A percentile compares a stretch with the other conserved stretches of the same genome.
Conservation (phyloP, 2,113 vertebrate species). For the Grammomys surdaster region DNA sequence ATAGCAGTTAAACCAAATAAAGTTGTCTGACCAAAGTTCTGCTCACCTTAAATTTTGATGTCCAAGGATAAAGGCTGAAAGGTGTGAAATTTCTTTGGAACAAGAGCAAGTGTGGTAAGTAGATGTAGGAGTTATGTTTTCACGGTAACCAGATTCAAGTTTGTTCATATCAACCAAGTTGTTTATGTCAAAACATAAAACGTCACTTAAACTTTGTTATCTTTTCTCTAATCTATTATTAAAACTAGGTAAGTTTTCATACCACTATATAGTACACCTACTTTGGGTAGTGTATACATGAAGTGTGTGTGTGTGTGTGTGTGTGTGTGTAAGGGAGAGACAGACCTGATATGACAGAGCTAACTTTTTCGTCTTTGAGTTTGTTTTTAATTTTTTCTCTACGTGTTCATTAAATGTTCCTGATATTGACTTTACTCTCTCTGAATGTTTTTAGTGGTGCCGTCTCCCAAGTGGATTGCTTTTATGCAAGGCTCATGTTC, state of each 20-base stretch:
- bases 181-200: constrained; percentile 14
- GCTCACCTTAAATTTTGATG: background rate
- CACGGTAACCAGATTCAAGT: background rate
- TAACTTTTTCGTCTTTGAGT: background rate
- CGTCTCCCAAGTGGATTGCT: background rate
- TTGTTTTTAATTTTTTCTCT: background rate
- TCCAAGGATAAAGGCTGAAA: background rate
- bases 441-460: background rate
- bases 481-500: background rate
- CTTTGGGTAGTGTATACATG: background rate
- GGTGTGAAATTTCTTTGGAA: background rate
- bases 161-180: background rate
- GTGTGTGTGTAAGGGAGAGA: background rate
- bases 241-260: constrained; percentile 13
- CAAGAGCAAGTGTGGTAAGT: background rate
- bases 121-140: background rate
- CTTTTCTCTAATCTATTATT: background rate
- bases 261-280: background rate
- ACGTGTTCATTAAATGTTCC: background rate
- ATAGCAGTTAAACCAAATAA: background rate
- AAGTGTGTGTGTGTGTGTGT: background rate
- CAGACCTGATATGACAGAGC: accelerated
- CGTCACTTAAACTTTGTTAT: constrained; percentile 32
- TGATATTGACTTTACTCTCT: background rate
- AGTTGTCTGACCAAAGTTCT: background rate